Evolutionary conservation across 1,140 invertebrate genomes (phyloP), one percentile per base, ranked within the genome.

Genomic region (Platyura marginata): DNA sequence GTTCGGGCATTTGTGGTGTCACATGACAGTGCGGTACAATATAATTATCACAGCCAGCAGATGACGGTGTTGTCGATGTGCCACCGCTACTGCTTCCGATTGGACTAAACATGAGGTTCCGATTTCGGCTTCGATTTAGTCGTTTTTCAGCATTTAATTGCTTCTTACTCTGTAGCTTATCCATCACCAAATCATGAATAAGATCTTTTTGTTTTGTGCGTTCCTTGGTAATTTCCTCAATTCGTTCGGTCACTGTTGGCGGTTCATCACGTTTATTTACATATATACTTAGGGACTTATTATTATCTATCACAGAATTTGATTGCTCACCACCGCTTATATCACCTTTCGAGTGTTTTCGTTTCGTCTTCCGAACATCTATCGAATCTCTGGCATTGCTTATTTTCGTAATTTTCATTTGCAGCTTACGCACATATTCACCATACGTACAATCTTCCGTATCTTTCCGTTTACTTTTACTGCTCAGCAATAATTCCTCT

Each of bases 131-230:
- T 36, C 59, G 49, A 46, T 62, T 59, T 13, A 60, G 44, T 33
- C 62, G 74, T 48, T 69, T 75, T 50, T 76, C 74, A 2, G 70
- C 66, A 3, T 72, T 71, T 4, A 68, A 68, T 47, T 75, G 75
- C 46, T 76, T 78, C 47, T 77, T 73, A 11, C 74, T 71, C 47
- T 75, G 70, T 37, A 83, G 66, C 54, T 81, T 81, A 41, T 79
- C 79, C 73, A 85, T 79, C 21, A 86, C 70, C 54, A 86, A 65
- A 55, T 83, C 78, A 50, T 82, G 77, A 45, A 81, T 75, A 3
- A 81, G 55, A 56, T 72, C 73, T 51, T 77, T 78, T 51, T 80
- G 75, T 55, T 78, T 76, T 4, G 66, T 69, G 36, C 77, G 66
- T 51, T 80, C 74, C 52, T 70, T 69, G 8, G 68, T 72, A 10